phyloP scores from a whole-genome alignment of 1,140 invertebrate genomes.

The Homarus americanus region DNA sequence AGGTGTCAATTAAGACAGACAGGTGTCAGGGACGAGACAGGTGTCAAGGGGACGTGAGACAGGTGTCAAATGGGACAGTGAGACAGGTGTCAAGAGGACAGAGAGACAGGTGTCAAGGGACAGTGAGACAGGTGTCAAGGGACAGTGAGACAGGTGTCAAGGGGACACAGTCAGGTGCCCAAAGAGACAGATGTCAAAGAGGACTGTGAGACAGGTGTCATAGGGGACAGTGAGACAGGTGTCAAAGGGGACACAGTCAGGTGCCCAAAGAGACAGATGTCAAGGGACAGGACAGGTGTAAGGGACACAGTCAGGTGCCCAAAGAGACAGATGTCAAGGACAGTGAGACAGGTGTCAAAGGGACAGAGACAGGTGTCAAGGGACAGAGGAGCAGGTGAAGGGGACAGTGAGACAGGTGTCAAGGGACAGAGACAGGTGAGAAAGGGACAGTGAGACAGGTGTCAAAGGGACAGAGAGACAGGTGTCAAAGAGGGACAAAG shows the following conservation, averaged over 20 bases:
- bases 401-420: neutral
- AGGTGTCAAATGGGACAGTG: neutral
- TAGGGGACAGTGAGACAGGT: neutral
- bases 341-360: too few species aligned
- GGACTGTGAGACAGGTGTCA: neutral
- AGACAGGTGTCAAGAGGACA: neutral
- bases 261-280: neutral
- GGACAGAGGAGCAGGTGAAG: neutral
- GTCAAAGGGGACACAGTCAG: neutral
- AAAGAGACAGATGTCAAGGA: neutral
- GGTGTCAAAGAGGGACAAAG: too few species aligned
- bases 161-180: neutral
- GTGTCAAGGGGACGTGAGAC: neutral
- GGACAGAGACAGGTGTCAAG: too few species aligned
- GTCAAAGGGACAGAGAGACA: too few species aligned
- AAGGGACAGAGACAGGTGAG: neutral
- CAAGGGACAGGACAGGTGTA: neutral
- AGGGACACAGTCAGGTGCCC: neutral
- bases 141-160: neutral
- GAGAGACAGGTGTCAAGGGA: neutral
- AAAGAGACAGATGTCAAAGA: neutral
- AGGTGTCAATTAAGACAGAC: too few species aligned
- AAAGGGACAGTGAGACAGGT: neutral
- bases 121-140: neutral
- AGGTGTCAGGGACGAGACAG: neutral